Percentiles rank a stretch among this genome's conserved stretches.
These are phyloP conservation scores for Emmelina monodactyla DNA, from an alignment of 2,888 invertebrate genomes.

Conservation along the genomic window DNA sequence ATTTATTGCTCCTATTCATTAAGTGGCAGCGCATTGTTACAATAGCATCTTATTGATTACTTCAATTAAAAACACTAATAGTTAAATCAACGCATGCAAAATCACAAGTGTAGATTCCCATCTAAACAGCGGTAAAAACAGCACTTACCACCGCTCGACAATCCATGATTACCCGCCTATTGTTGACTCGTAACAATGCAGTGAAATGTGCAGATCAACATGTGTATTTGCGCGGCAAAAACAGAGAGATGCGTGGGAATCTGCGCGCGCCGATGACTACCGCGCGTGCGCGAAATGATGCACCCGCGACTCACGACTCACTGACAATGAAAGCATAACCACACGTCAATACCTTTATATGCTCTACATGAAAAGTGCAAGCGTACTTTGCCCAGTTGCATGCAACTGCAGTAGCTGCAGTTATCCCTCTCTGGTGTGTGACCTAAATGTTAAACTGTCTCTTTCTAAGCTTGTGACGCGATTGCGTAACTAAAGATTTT, in stretches of 20 bases:
- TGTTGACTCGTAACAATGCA: constrained; percentile 32
- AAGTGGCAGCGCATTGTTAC: not conserved
- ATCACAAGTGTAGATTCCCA: constrained; percentile 17
- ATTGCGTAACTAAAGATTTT: too few relatives aligned
- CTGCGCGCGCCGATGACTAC: constrained; percentile 16
- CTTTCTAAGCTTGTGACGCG: too few relatives aligned
- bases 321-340: constrained; percentile 44
- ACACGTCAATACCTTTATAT: constrained; percentile 52
- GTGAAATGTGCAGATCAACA: constrained; percentile 39
- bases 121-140: constrained; percentile 24
- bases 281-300: constrained; percentile 26
- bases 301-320: constrained; percentile 28
- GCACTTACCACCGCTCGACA: constrained; percentile 45
- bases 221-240: constrained; percentile 26
- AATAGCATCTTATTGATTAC: too few relatives aligned
- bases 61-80: constrained; percentile 3
- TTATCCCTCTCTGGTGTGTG: constrained; percentile 16
- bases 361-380: constrained; percentile 24
- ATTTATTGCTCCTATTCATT: not conserved
- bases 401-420: too few relatives aligned
- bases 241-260: constrained; percentile 34
- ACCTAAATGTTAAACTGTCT: too few relatives aligned
- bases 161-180: constrained; percentile 40
- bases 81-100: constrained; percentile 14
- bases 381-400: constrained; percentile 22